Percentiles rank a stretch among this genome's conserved stretches.
These are phyloP conservation scores for Hedya salicella DNA, from an alignment of 2,888 invertebrate species.

Conservation along the genomic window DNA sequence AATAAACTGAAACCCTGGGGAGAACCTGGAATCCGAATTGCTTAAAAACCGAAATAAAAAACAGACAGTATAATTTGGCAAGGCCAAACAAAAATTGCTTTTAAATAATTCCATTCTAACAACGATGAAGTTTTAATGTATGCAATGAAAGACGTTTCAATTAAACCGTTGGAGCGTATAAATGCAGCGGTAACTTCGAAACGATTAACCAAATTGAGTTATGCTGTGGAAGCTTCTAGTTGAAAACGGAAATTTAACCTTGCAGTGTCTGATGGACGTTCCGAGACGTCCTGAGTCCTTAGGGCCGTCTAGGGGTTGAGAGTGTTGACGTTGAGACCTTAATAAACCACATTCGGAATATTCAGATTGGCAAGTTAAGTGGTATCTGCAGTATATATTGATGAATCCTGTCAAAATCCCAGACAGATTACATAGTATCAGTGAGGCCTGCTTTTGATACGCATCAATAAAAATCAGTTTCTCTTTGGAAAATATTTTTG, in stretches of 20 bases:
- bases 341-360: constrained; percentile 6
- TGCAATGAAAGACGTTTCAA: constrained; percentile 47
- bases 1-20: constrained; percentile 10
- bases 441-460: not conserved
- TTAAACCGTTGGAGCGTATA: constrained; percentile 60
- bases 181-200: constrained; percentile 49
- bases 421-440: constrained; percentile 15
- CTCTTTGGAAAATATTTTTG: constrained; percentile 16
- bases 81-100: constrained; percentile 13
- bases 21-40: not conserved
- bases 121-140: constrained; percentile 19
- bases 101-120: constrained; percentile 26
- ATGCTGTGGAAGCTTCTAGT: constrained; percentile 63
- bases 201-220: constrained; percentile 61
- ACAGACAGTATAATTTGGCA: constrained; percentile 12
- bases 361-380: not conserved
- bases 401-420: constrained; percentile 8
- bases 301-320: constrained; percentile 10
- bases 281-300: constrained; percentile 2
- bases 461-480: constrained; percentile 11
- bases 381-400: constrained; percentile 12
- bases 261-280: constrained; percentile 12
- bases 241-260: constrained; percentile 41
- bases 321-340: no score
- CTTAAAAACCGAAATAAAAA: constrained; percentile 25